Evolutionary conservation across 2,888 invertebrate species (phyloP).

Genomic region (Pollenia amentaria): DNA sequence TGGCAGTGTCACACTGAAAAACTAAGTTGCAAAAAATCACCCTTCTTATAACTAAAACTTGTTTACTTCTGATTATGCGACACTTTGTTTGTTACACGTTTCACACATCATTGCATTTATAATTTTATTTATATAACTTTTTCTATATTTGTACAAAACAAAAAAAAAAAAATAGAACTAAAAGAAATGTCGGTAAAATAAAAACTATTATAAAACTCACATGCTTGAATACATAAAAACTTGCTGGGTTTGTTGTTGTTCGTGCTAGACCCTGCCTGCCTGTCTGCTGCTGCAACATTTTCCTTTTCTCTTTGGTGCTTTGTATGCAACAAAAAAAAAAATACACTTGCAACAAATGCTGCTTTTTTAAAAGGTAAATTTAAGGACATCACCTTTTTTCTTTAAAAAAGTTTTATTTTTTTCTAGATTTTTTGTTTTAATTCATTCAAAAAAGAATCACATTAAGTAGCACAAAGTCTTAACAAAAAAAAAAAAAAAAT

Average conservation of each 20-base stretch:
- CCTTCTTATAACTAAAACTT: constrained; percentile 31
- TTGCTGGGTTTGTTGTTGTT: neutral
- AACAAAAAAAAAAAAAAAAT: neutral
- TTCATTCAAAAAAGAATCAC: constrained; percentile 30
- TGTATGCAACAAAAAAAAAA: constrained; percentile 36
- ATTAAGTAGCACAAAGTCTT: constrained; percentile 47
- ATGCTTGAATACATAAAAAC: constrained; percentile 30
- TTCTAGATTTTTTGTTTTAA: constrained; percentile 16
- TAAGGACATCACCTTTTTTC: constrained; percentile 51
- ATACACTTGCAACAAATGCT: constrained; percentile 2
- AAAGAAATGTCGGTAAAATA: neutral
- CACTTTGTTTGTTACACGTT: constrained; percentile 75
- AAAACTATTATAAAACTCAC: neutral
- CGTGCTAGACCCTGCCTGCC: neutral
- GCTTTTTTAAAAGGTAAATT: constrained; percentile 19
- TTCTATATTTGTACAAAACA: constrained; percentile 6
- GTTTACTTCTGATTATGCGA: constrained; percentile 57
- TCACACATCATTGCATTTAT: constrained; percentile 74
- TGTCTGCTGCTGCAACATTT: neutral
- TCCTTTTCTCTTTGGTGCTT: neutral
- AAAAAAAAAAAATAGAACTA: neutral
- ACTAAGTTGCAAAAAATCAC: neutral
- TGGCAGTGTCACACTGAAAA: no score
- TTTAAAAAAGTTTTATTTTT: neutral
- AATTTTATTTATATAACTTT: constrained; percentile 73